phyloP scores from a whole-genome alignment of 35 echinoderm and acorn worm genomes.

The Apostichopus californicus region DNA sequence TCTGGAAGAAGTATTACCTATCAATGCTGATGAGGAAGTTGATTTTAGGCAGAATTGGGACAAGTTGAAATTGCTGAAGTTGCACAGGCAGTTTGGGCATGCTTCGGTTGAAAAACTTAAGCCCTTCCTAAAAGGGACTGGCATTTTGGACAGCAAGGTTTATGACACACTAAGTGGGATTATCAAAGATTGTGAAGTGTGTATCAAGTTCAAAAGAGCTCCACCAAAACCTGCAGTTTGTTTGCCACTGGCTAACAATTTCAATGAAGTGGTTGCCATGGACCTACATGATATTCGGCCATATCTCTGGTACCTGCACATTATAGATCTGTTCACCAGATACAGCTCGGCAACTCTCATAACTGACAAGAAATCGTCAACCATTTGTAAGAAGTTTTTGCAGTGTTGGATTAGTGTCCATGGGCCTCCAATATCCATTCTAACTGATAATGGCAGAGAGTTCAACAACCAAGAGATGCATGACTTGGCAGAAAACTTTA shows the following conservation, averaged over 20 bases:
- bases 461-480: constrained; percentile 24
- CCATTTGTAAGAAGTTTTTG: not conserved
- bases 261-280: constrained; percentile 34
- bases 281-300: constrained; percentile 32
- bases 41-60: not conserved
- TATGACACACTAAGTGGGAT: not conserved
- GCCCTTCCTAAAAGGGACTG: not conserved
- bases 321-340: constrained; percentile 32
- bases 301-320: constrained; percentile 47
- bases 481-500: constrained; percentile 15
- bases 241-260: not conserved
- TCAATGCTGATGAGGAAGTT: too few relatives aligned
- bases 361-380: not conserved
- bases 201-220: not conserved
- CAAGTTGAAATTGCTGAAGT: not conserved
- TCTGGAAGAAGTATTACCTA: too few relatives aligned
- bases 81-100: constrained; percentile 39
- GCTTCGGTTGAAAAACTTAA: constrained; percentile 9
- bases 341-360: constrained; percentile 16
- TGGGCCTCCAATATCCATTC: constrained; percentile 2
- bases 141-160: not conserved
- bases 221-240: constrained; percentile 24
- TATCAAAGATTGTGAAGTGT: constrained; percentile 1
- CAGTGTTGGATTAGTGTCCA: not conserved
- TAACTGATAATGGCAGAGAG: constrained; percentile 30